Conservation (phyloP, 1,140 invertebrate genomes). For the Lycorma delicatula region DNA sequence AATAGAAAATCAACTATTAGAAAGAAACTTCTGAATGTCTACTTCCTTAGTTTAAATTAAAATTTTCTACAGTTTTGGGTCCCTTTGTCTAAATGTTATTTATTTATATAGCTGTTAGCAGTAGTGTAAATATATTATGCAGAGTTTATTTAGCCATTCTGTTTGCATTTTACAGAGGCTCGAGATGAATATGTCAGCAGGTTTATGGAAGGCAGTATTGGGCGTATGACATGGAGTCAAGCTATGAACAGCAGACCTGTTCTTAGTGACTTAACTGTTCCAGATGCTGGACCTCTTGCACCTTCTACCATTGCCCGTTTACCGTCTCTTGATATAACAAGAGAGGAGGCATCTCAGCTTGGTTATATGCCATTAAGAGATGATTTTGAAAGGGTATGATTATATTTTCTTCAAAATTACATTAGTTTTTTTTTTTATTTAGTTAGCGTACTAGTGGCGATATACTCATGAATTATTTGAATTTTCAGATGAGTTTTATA, state of each 20-base stretch:
- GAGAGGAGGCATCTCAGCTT: conserved; percentile 70
- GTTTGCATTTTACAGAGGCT: conserved; percentile 67
- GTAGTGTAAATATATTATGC: too few relatives aligned
- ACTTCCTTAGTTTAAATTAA: too few relatives aligned
- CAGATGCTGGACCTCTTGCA: conserved; percentile 56
- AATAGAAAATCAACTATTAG: too few relatives aligned
- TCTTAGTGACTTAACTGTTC: conserved; percentile 49
- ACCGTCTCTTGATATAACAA: conserved; percentile 66
- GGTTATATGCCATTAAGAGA: conserved; percentile 94
- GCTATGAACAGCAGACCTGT: conserved; percentile 41
- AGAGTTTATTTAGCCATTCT: too few relatives aligned
- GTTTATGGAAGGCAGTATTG: conserved; percentile 84
- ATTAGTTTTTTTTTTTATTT: too few relatives aligned
- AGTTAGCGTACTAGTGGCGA: too few relatives aligned
- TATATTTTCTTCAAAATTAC: background rate
- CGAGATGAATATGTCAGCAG: conserved; percentile 85
- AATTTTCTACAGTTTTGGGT: too few relatives aligned
- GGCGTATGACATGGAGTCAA: conserved; percentile 67
- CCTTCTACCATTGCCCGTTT: conserved; percentile 59
- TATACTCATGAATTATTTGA: too few relatives aligned
- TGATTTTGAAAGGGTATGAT: conserved; percentile 81
- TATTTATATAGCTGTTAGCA: too few relatives aligned
- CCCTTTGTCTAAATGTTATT: too few relatives aligned
- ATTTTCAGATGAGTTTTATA: too few relatives aligned
- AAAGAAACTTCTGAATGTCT: too few relatives aligned